phyloP scores from a whole-genome alignment of 2,888 invertebrate species.

The Tachystola acroxantha region DNA sequence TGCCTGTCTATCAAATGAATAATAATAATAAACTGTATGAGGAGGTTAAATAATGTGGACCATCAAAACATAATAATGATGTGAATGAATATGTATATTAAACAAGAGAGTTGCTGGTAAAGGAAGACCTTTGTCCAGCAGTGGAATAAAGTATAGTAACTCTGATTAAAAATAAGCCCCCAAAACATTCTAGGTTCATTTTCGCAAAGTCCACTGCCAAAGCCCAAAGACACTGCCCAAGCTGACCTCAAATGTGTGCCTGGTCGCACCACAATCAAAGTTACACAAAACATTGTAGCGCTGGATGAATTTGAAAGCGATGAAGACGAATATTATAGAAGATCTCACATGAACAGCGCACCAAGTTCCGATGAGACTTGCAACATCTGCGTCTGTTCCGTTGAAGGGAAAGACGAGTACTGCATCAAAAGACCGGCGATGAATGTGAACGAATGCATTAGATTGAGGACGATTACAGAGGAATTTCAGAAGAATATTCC shows the following conservation, averaged over 20 bases:
- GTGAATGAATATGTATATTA: no score
- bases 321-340: slow-evolving; percentile 16
- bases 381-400: slow-evolving; percentile 52
- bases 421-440: slow-evolving; percentile 50
- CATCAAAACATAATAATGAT: no score
- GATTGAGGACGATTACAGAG: slow-evolving; percentile 26
- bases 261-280: slow-evolving; percentile 48
- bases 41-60: no score
- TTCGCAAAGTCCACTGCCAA: slow-evolving; percentile 34
- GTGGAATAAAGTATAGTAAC: no score
- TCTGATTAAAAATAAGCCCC: background rate
- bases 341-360: slow-evolving; percentile 38
- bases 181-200: slow-evolving; percentile 42
- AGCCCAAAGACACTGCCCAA: slow-evolving; percentile 18
- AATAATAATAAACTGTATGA: no score
- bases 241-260: slow-evolving; percentile 41
- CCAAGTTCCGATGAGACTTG: slow-evolving; percentile 32
- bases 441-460: slow-evolving; percentile 57
- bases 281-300: slow-evolving; percentile 16
- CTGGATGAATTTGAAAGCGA: background rate
- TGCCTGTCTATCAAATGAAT: no score
- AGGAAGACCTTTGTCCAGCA: no score
- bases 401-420: slow-evolving; percentile 45
- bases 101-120: no score
- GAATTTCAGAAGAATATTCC: slow-evolving; percentile 13